phyloP scores from a whole-genome alignment of 2,888 invertebrate genomes.

The Mantis religiosa region DNA sequence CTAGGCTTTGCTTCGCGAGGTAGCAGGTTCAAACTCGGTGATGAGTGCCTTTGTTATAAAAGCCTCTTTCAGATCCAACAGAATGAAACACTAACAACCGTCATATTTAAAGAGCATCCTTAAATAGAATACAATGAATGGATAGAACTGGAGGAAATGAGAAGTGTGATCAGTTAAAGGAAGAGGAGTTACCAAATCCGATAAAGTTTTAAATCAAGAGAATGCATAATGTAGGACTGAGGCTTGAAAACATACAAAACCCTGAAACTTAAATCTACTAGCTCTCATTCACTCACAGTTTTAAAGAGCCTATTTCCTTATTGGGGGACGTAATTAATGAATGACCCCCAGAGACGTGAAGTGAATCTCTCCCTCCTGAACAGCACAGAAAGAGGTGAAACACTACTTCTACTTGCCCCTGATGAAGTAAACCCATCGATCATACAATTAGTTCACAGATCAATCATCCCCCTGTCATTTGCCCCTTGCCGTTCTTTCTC shows the following conservation, averaged over 20 bases:
- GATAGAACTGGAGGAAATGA: too few relatives aligned
- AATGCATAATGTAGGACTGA: background rate
- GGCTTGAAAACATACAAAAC: background rate
- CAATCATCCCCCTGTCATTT: constrained; percentile 55
- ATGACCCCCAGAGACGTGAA: background rate
- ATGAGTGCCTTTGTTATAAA: too few relatives aligned
- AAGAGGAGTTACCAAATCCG: too few relatives aligned
- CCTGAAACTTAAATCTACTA: background rate
- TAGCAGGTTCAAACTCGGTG: too few relatives aligned
- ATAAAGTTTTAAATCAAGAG: too few relatives aligned
- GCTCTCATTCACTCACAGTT: background rate
- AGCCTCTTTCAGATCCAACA: too few relatives aligned
- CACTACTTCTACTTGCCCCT: constrained; percentile 29
- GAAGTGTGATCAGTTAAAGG: too few relatives aligned
- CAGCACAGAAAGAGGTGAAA: constrained; percentile 23
- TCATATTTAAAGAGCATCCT: too few relatives aligned
- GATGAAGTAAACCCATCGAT: constrained; percentile 55
- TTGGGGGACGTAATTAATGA: background rate
- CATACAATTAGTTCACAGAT: constrained; percentile 72
- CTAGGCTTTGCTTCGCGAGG: too few relatives aligned
- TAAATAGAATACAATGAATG: too few relatives aligned
- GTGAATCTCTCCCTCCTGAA: background rate
- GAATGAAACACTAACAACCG: too few relatives aligned
- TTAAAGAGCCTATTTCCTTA: background rate
- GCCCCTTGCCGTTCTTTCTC: constrained; percentile 19